These are phyloP conservation scores for Petrocephalus sullivani DNA, from an alignment of 2,797 vertebrate genomes.

Conservation along the genomic window DNA sequence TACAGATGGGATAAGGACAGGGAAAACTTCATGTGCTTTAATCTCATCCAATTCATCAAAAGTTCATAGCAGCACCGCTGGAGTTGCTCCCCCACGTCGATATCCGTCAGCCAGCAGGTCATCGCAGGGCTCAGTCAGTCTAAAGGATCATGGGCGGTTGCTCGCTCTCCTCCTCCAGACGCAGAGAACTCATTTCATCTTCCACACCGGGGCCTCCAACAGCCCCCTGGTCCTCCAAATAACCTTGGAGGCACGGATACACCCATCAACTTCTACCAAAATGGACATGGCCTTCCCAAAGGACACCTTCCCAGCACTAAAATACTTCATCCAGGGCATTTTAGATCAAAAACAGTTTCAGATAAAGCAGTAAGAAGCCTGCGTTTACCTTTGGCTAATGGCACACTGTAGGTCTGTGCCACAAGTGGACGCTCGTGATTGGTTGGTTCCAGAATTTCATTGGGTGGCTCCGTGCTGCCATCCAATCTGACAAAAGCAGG, in stretches of 20 bases:
- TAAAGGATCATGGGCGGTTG: conserved; percentile 93
- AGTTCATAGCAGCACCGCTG: conserved; percentile 81
- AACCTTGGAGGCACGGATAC: conserved; percentile 61
- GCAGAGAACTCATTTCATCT: conserved; percentile 78
- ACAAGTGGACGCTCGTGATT: conserved; percentile 86
- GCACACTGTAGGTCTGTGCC: conserved; percentile 77
- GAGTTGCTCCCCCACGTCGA: conserved; percentile 59
- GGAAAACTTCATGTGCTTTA: conserved; percentile 56
- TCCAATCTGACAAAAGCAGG: conserved; percentile 68
- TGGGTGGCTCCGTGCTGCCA: conserved; percentile 82
- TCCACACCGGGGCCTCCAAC: conserved; percentile 83
- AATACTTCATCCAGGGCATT: background rate
- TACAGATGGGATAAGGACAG: conserved; percentile 60
- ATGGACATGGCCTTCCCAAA: background rate
- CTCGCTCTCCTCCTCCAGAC: conserved; percentile 89
- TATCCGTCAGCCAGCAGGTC: conserved; percentile 47
- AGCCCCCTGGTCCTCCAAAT: conserved; percentile 85
- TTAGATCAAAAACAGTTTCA: background rate
- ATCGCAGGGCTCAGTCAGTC: conserved; percentile 74
- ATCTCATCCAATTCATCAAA: conserved; percentile 62
- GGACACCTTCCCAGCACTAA: background rate
- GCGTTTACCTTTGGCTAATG: conserved; percentile 74
- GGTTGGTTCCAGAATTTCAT: conserved; percentile 87
- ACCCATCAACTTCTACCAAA: background rate
- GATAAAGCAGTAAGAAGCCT: background rate